Conservation (phyloP, 2,888 invertebrate species). For the Proisotoma minuta region DNA sequence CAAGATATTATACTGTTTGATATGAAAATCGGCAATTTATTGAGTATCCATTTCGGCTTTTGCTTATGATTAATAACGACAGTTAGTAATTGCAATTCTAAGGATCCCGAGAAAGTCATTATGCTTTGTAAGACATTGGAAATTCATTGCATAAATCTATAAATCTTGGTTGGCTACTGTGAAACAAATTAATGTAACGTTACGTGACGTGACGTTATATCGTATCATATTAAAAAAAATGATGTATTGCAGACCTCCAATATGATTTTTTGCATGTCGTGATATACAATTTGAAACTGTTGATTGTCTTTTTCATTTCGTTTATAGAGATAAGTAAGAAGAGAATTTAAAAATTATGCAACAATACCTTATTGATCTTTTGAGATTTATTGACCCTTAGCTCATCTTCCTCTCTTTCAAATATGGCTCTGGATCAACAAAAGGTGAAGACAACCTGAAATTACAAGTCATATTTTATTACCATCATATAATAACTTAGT, state of each 20-base stretch:
- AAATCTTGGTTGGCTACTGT: no score
- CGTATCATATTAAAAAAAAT: no score
- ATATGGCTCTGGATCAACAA: background rate
- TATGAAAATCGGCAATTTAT: no score
- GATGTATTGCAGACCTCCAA: background rate
- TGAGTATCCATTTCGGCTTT: no score
- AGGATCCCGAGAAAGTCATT: no score
- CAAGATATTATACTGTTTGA: no score
- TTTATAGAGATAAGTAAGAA: background rate
- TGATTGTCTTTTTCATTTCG: background rate
- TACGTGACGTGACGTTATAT: no score
- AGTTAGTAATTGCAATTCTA: no score
- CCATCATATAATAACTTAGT: background rate
- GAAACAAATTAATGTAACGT: no score
- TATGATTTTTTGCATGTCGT: background rate
- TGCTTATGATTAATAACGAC: no score
- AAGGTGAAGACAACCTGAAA: background rate
- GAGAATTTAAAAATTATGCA: background rate
- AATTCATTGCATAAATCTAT: no score
- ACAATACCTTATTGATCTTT: conserved; percentile 1
- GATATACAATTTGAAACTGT: background rate
- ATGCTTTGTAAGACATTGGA: no score
- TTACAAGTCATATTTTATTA: background rate
- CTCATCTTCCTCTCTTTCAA: background rate
- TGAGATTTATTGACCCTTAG: background rate